Evolutionary conservation across 2,113 vertebrate species (phyloP).

Genomic region (Lutjanus erythropterus): DNA sequence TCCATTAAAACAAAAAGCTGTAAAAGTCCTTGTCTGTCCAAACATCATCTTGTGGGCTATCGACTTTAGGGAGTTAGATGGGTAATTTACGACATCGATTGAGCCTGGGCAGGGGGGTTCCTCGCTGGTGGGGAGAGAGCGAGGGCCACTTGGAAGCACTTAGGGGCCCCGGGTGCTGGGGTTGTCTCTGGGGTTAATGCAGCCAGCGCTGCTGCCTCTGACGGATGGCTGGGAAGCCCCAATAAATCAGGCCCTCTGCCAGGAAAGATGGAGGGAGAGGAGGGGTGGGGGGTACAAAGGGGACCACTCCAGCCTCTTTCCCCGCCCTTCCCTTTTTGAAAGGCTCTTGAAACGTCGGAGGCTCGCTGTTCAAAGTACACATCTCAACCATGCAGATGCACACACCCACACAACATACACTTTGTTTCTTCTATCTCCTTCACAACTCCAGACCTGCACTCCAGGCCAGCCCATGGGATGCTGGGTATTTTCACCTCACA

Average conservation of each 20-base stretch:
- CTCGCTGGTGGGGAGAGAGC: slow-evolving; percentile 54
- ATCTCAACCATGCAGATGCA: slow-evolving; percentile 45
- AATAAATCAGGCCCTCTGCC: slow-evolving; percentile 83
- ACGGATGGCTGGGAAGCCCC: slow-evolving; percentile 82
- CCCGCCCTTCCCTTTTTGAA: slow-evolving; percentile 56
- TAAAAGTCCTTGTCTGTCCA: slow-evolving; percentile 55
- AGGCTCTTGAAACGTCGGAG: slow-evolving; percentile 69
- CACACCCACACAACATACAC: slow-evolving; percentile 23
- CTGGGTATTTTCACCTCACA: slow-evolving; percentile 60
- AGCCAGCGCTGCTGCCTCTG: slow-evolving; percentile 74
- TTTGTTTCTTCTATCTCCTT: slow-evolving; percentile 33
- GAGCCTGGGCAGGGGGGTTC: slow-evolving; percentile 55
- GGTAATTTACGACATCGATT: slow-evolving; percentile 81
- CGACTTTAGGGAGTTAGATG: slow-evolving; percentile 70
- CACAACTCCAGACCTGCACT: slow-evolving; percentile 51
- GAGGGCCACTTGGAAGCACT: slow-evolving; percentile 80
- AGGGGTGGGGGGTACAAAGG: slow-evolving; percentile 57
- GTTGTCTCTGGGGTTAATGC: slow-evolving; percentile 85
- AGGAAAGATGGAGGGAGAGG: slow-evolving; percentile 73
- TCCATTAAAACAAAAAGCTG: slow-evolving; percentile 56
- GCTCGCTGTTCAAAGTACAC: slow-evolving; percentile 59
- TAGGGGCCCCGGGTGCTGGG: slow-evolving; percentile 73
- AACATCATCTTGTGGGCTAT: slow-evolving; percentile 68
- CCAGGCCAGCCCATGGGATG: slow-evolving; percentile 39
- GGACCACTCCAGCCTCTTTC: slow-evolving; percentile 74